These are phyloP conservation scores for Tringa solitaria DNA, from an alignment of 2,113 vertebrate species.

Conservation along the genomic window DNA sequence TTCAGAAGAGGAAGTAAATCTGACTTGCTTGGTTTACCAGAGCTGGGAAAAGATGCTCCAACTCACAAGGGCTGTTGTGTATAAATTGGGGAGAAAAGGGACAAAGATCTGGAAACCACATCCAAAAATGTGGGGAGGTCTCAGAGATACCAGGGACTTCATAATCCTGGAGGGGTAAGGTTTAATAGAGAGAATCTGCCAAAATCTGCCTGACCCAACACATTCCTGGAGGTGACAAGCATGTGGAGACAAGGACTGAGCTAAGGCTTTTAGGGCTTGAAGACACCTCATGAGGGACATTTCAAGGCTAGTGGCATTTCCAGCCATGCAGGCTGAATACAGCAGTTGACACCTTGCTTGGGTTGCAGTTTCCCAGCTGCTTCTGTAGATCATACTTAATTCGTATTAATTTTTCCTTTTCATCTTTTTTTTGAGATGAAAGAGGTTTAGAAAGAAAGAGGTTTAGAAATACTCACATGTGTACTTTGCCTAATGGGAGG, in stretches of 20 bases:
- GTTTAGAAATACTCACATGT: fast-evolving
- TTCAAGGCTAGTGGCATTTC: background rate
- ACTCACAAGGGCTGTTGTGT: background rate
- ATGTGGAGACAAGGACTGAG: background rate
- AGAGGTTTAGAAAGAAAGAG: background rate
- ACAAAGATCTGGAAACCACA: background rate
- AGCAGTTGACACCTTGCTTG: background rate
- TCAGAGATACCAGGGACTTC: background rate
- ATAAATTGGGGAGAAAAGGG: background rate
- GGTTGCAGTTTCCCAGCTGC: background rate
- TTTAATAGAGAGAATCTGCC: background rate
- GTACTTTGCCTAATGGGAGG: background rate
- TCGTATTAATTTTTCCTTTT: background rate
- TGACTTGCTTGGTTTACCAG: background rate
- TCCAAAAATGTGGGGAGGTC: background rate
- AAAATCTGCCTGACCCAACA: background rate
- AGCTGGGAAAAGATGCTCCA: background rate
- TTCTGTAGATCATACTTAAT: background rate
- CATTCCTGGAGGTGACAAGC: background rate
- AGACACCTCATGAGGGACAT: background rate
- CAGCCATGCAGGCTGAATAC: background rate
- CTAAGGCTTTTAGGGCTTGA: background rate
- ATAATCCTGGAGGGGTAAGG: background rate
- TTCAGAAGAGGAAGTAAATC: background rate
- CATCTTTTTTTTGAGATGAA: background rate